Conservation (phyloP, 2,888 invertebrate species). For the Yponomeuta malinellus region DNA sequence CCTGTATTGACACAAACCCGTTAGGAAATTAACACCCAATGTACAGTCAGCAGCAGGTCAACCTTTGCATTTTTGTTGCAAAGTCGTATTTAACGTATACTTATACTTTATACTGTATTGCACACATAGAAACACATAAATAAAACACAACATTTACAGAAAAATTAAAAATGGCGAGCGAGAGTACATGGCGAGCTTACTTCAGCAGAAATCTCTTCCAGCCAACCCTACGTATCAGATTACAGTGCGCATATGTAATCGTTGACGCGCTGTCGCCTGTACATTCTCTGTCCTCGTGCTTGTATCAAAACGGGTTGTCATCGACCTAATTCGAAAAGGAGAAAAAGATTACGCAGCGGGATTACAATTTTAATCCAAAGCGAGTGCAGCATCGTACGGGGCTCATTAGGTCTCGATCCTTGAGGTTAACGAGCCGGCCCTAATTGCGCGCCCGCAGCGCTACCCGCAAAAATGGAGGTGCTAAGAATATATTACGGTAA, state of each 20-base stretch:
- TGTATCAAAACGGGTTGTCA: too few species aligned
- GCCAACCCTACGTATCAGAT: background rate
- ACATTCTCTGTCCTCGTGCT: too few species aligned
- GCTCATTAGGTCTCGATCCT: constrained; percentile 17
- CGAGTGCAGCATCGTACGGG: constrained; percentile 8
- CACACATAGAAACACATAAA: too few species aligned
- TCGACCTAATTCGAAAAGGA: too few species aligned
- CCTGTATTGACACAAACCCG: too few species aligned
- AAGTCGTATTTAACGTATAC: background rate
- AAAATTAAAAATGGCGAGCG: too few species aligned
- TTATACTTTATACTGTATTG: too few species aligned
- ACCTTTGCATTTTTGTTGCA: background rate
- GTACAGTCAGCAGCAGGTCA: background rate
- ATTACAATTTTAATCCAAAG: constrained; percentile 1
- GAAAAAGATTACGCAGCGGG: background rate
- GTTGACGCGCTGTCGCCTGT: too few species aligned
- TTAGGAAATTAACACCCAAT: too few species aligned
- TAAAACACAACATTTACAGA: too few species aligned
- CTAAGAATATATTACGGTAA: constrained; percentile 44
- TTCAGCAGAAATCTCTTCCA: too few species aligned
- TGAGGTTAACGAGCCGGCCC: constrained; percentile 18
- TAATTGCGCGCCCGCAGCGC: constrained; percentile 15
- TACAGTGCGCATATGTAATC: background rate
- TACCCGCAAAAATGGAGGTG: constrained; percentile 40
- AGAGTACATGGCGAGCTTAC: too few species aligned